These are phyloP conservation scores for Stegana nigrithorax DNA, from an alignment of 2,888 invertebrate genomes.

Conservation along the genomic window DNA sequence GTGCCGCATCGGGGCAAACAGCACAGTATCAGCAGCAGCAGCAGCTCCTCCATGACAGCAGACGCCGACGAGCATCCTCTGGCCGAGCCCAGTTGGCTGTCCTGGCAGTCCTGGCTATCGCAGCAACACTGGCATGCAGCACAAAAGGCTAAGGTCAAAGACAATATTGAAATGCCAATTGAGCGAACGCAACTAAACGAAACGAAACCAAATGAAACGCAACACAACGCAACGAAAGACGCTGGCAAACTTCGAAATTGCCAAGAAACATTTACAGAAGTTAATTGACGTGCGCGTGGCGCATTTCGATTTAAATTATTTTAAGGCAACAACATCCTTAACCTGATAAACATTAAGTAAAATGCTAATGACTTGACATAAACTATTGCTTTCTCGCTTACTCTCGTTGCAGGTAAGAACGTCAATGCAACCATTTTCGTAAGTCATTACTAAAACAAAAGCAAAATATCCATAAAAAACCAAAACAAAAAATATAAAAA, in stretches of 20 bases:
- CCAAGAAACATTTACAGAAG: no score
- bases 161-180: conserved; percentile 62
- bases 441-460: no score
- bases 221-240: no score
- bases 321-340: no score
- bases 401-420: conserved; percentile 52
- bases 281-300: no score
- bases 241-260: no score
- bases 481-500: conserved; percentile 20
- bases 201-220: no score
- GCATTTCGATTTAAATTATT: not conserved
- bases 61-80: conserved; percentile 4
- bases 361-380: no score
- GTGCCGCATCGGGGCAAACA: not conserved
- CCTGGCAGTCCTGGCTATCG: conserved; percentile 32
- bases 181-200: conserved; percentile 25
- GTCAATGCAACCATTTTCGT: not conserved
- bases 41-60: no score
- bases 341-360: no score
- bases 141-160: conserved; percentile 56
- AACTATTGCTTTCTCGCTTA: conserved; percentile 18
- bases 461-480: conserved; percentile 1
- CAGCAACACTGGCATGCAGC: conserved; percentile 23
- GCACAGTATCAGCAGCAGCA: conserved; percentile 5
- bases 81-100: not conserved